phyloP scores from a whole-genome alignment of 2,113 vertebrate species.

The Neomonachus schauinslandi region DNA sequence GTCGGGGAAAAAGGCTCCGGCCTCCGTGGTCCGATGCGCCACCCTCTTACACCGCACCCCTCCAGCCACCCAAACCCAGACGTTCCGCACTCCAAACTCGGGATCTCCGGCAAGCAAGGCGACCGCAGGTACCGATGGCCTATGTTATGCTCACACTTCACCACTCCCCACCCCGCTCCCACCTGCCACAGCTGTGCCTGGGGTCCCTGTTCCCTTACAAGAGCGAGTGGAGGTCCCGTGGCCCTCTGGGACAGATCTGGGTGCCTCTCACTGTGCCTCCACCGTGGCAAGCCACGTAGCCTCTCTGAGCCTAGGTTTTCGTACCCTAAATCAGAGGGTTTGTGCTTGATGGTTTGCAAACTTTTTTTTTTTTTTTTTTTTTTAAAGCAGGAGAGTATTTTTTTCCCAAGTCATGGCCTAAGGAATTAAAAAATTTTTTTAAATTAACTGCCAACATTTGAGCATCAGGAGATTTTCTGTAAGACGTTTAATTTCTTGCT shows the following conservation, averaged over 20 bases:
- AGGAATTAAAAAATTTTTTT: background rate
- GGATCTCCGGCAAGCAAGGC: conserved; percentile 89
- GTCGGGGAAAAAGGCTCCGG: conserved; percentile 87
- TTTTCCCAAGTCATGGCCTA: background rate
- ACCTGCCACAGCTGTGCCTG: background rate
- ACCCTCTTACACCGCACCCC: conserved; percentile 86
- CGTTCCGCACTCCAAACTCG: conserved; percentile 88
- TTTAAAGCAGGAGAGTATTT: background rate
- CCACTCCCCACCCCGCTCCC: background rate
- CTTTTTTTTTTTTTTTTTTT: background rate
- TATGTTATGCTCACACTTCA: conserved; percentile 43
- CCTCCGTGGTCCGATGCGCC: conserved; percentile 86
- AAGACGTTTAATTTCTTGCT: background rate
- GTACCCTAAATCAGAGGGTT: background rate
- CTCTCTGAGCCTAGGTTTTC: background rate
- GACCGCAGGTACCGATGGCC: conserved; percentile 86
- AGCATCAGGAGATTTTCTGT: background rate
- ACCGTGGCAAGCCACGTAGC: background rate
- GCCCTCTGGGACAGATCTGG: background rate
- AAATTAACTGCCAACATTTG: background rate
- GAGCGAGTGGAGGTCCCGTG: background rate
- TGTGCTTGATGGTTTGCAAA: background rate
- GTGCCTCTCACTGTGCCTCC: background rate
- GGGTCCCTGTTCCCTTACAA: conserved; percentile 30
- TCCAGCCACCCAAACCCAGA: conserved; percentile 86